Percentiles rank a stretch among this genome's conserved stretches.
Conservation (phyloP, 1,140 invertebrate genomes). For the Drosophila takahashii region DNA sequence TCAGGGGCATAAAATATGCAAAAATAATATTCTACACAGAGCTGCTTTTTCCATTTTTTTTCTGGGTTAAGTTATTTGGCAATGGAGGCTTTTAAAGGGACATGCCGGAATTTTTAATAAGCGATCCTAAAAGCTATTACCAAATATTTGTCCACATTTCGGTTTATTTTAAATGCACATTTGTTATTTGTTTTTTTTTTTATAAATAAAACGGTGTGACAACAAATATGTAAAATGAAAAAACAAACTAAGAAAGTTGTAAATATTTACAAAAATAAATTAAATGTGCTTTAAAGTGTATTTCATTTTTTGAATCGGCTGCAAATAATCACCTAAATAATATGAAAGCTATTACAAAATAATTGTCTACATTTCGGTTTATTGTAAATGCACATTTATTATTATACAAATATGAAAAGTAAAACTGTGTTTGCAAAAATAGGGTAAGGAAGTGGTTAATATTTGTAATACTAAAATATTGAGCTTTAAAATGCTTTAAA, state of each 20-base stretch:
- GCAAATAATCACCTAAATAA: no score
- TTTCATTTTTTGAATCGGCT: no score
- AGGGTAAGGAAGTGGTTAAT: background rate
- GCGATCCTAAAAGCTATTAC: background rate
- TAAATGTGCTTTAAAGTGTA: no score
- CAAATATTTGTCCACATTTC: no score
- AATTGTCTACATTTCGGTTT: no score
- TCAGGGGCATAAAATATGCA: slow-evolving; percentile 31
- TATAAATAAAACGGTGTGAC: no score
- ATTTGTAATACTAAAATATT: background rate
- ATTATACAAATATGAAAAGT: no score
- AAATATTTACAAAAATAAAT: background rate
- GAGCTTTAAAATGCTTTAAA: background rate
- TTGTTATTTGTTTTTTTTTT: background rate
- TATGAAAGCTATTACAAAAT: no score
- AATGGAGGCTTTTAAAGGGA: background rate
- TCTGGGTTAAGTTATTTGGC: background rate
- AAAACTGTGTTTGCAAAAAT: no score
- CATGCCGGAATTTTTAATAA: background rate
- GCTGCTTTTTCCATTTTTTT: background rate
- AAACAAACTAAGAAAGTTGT: background rate
- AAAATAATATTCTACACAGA: slow-evolving; percentile 8
- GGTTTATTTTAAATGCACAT: background rate
- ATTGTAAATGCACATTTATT: no score
- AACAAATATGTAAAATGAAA: background rate